Percentiles rank a stretch among this genome's conserved stretches.
Conservation (phyloP, 2,888 invertebrate species). For the Pycnomerus fuliginosus region DNA sequence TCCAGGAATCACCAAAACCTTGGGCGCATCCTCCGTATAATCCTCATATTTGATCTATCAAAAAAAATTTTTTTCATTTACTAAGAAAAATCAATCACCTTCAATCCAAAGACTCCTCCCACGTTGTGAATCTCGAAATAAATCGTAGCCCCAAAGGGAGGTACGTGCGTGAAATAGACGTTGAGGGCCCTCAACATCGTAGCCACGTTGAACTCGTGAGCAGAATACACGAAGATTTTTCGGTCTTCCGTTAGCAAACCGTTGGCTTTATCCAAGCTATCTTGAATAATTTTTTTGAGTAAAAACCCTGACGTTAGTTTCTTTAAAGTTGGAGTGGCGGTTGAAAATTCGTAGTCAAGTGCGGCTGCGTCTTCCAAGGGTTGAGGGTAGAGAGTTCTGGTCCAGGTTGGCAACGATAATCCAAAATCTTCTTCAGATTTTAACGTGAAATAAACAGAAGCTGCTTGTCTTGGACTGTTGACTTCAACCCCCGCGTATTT, state of each 20-base stretch:
- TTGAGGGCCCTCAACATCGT: slow-evolving; percentile 36
- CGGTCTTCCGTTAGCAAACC: slow-evolving; percentile 30
- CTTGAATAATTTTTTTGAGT: slow-evolving; percentile 41
- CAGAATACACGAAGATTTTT: slow-evolving; percentile 45
- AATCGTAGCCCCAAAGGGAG: slow-evolving; percentile 42
- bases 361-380: slow-evolving; percentile 44
- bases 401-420: slow-evolving; percentile 52
- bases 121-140: slow-evolving; percentile 39
- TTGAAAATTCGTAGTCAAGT: slow-evolving; percentile 45
- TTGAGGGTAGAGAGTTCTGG: slow-evolving; percentile 43
- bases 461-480: slow-evolving; percentile 2
- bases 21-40: slow-evolving; percentile 14
- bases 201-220: slow-evolving; percentile 46
- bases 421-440: slow-evolving; percentile 38
- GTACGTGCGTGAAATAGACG: slow-evolving; percentile 37
- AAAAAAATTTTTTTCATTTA: neutral
- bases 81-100: slow-evolving; percentile 14
- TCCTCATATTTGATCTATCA: slow-evolving; percentile 16
- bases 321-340: slow-evolving; percentile 35
- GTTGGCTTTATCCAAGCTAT: slow-evolving; percentile 35
- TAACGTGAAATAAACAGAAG: slow-evolving; percentile 3
- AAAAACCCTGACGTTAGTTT: slow-evolving; percentile 36
- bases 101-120: slow-evolving; percentile 28
- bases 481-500: slow-evolving; percentile 1
- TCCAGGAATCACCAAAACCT: slow-evolving; percentile 32